Conservation (phyloP, 2,888 invertebrate species). For the Monochamus alternatus region DNA sequence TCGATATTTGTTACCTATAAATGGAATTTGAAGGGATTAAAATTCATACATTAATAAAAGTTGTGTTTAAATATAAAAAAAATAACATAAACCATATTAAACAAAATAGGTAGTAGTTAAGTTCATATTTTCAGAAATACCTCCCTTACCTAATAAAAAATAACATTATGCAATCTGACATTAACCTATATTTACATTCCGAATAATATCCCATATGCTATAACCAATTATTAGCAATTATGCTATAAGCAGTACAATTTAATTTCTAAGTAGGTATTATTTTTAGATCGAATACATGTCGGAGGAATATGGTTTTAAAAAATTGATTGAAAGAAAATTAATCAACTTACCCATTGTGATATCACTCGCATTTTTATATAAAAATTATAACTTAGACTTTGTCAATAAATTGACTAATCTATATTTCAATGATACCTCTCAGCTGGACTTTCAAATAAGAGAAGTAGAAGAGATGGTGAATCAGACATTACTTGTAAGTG, state of each 20-base stretch:
- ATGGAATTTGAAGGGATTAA: too few relatives aligned
- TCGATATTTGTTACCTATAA: too few relatives aligned
- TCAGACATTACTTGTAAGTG: slow-evolving; percentile 63
- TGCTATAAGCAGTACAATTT: background rate
- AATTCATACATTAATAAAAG: too few relatives aligned
- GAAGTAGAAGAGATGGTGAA: slow-evolving; percentile 63
- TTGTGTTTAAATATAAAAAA: too few relatives aligned
- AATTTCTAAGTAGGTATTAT: slow-evolving; percentile 7
- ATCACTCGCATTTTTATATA: slow-evolving; percentile 63
- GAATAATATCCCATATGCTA: background rate
- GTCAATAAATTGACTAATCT: slow-evolving; percentile 60
- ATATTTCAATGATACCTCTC: slow-evolving; percentile 60
- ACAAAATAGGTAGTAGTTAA: too few relatives aligned
- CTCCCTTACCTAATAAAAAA: too few relatives aligned
- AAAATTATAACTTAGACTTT: slow-evolving; percentile 60
- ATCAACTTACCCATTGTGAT: slow-evolving; percentile 64
- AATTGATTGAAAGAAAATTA: slow-evolving; percentile 62
- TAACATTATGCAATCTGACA: too few relatives aligned
- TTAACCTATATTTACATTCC: background rate
- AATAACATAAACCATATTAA: too few relatives aligned
- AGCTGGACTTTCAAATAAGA: slow-evolving; percentile 59
- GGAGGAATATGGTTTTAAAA: slow-evolving; percentile 58
- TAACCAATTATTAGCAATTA: too few relatives aligned
- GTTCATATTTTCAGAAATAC: too few relatives aligned
- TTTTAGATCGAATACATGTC: slow-evolving; percentile 67